phyloP scores from a whole-genome alignment of 2,113 vertebrate species.

The Sminthopsis crassicaudata region DNA sequence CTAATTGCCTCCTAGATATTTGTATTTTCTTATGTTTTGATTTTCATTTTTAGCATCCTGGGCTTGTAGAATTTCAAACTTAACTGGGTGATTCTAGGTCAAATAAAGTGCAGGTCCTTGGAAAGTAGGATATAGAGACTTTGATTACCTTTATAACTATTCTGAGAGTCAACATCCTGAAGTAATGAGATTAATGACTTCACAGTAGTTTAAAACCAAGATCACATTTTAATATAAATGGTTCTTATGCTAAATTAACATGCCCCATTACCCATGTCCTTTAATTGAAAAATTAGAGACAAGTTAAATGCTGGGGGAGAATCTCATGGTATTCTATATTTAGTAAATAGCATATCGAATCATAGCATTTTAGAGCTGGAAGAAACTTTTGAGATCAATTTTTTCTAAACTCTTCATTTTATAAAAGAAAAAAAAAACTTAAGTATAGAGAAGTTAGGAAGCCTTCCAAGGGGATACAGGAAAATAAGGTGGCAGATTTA shows the following conservation, averaged over 20 bases:
- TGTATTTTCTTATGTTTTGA: neutral
- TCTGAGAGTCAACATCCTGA: neutral
- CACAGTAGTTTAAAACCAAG: neutral
- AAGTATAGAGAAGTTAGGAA: neutral
- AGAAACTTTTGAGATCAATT: neutral
- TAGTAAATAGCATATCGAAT: neutral
- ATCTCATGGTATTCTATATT: neutral
- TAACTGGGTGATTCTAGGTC: neutral
- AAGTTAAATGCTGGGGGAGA: neutral
- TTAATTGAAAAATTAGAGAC: conserved; percentile 4
- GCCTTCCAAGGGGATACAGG: neutral
- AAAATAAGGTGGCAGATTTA: neutral
- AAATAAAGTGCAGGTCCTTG: neutral
- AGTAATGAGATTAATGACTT: conserved; percentile 1
- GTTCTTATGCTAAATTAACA: neutral
- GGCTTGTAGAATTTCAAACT: neutral
- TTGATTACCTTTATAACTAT: neutral
- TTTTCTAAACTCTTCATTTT: neutral
- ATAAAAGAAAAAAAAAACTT: neutral
- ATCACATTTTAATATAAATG: neutral
- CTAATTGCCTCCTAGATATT: neutral
- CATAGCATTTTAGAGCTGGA: neutral
- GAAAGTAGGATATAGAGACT: neutral
- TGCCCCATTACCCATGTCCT: neutral
- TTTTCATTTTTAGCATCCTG: neutral